phyloP scores from a whole-genome alignment of 2,797 vertebrate species.

The Rhynchonycteris naso region DNA sequence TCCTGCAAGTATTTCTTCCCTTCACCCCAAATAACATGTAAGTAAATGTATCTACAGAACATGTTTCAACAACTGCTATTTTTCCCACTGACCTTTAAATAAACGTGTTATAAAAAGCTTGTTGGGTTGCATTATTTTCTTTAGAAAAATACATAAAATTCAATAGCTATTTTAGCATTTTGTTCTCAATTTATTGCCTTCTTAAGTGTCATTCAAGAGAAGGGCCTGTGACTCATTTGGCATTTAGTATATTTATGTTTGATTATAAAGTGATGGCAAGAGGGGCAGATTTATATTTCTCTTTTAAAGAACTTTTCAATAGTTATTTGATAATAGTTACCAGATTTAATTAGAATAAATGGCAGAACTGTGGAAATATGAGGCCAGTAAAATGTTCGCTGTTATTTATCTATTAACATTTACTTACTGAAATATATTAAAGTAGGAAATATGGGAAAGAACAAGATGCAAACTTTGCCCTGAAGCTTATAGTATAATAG shows the following conservation, averaged over 20 bases:
- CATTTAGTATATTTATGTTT: neutral
- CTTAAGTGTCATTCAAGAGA: conserved; percentile 12
- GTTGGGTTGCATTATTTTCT: conserved; percentile 41
- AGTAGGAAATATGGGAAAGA: neutral
- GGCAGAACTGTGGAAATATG: neutral
- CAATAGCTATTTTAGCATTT: conserved; percentile 46
- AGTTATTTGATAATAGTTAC: neutral
- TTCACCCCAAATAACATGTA: neutral
- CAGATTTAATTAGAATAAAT: neutral
- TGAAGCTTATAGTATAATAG: neutral
- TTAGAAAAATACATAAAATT: conserved; percentile 44
- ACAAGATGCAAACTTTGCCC: neutral
- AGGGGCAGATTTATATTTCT: neutral
- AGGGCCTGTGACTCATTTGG: neutral
- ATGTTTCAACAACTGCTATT: conserved; percentile 23
- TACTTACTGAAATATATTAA: neutral
- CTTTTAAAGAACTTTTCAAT: conserved; percentile 31
- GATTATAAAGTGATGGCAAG: neutral
- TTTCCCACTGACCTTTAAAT: conserved; percentile 39
- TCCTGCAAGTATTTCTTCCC: neutral
- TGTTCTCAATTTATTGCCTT: conserved; percentile 20
- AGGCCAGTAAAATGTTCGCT: neutral
- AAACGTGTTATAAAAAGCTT: neutral
- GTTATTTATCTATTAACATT: neutral
- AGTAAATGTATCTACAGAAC: conserved; percentile 52